These are phyloP conservation scores for Bombus sibiricus DNA, from an alignment of 1,140 invertebrate species.

Conservation along the genomic window DNA sequence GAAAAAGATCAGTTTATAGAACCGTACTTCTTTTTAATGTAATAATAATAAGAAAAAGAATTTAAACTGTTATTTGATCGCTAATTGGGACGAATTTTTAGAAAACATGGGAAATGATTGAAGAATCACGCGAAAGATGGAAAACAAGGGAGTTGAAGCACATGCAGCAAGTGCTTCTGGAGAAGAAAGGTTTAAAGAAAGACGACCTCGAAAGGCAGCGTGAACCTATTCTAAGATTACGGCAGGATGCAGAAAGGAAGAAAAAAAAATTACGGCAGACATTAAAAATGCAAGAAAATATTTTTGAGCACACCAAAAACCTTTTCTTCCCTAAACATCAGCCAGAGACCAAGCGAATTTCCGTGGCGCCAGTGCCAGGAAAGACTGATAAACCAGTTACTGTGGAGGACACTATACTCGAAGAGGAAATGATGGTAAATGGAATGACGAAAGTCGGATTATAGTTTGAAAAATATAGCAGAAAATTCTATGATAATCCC, in stretches of 20 bases:
- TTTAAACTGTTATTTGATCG: not conserved
- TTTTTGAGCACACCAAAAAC: slow-evolving; percentile 70
- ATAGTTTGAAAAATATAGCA: not conserved
- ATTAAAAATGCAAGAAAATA: slow-evolving; percentile 63
- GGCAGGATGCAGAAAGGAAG: slow-evolving; percentile 77
- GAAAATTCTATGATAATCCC: not conserved
- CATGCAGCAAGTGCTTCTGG: slow-evolving; percentile 81
- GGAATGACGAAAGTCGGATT: not conserved
- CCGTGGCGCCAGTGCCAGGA: not conserved
- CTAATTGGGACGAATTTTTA: not conserved
- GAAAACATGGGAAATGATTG: slow-evolving; percentile 73
- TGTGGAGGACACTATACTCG: slow-evolving; percentile 43
- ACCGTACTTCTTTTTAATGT: no score
- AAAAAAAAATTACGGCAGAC: slow-evolving; percentile 71
- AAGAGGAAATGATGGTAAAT: slow-evolving; percentile 38
- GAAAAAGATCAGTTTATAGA: no score
- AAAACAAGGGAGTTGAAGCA: slow-evolving; percentile 77
- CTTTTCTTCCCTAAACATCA: slow-evolving; percentile 69
- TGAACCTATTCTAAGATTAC: slow-evolving; percentile 77
- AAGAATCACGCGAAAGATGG: slow-evolving; percentile 76
- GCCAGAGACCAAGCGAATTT: slow-evolving; percentile 19
- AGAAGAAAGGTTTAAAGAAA: slow-evolving; percentile 80
- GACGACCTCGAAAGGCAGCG: slow-evolving; percentile 79
- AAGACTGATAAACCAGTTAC: not conserved
- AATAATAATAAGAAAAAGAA: not conserved